These are phyloP conservation scores for Papilio machaon DNA, from an alignment of 1,140 invertebrate genomes.

Conservation along the genomic window DNA sequence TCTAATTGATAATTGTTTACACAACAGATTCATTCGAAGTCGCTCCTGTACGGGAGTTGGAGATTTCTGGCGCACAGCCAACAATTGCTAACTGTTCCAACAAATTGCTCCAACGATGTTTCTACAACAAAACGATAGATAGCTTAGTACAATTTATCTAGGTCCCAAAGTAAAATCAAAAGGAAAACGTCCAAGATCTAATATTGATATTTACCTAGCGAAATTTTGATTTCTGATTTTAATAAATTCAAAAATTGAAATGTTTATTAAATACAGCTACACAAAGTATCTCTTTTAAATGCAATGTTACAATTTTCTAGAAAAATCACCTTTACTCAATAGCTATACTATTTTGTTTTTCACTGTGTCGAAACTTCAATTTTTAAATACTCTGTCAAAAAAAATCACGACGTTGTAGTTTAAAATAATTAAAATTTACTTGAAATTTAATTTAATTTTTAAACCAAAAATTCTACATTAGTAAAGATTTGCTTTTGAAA, in stretches of 20 bases:
- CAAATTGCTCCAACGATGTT: conserved; percentile 23
- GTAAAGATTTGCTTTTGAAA: not conserved
- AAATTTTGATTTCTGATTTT: not conserved
- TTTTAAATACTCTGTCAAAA: not conserved
- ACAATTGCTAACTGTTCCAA: conserved; percentile 31
- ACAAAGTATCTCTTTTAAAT: not conserved
- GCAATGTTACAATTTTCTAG: too few species aligned
- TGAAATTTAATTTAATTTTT: not conserved
- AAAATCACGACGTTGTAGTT: not conserved
- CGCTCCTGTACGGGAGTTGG: not conserved
- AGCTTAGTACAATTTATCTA: conserved; percentile 17
- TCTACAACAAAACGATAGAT: conserved; percentile 21
- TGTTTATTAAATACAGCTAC: too few species aligned
- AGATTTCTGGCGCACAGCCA: conserved; percentile 30
- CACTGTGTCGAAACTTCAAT: not conserved
- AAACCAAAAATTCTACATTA: not conserved
- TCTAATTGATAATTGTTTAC: conserved; percentile 30
- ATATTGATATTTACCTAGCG: not conserved
- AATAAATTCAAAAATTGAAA: not conserved
- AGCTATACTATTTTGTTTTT: too few species aligned
- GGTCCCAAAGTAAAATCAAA: not conserved
- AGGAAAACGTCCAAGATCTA: not conserved
- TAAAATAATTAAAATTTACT: not conserved
- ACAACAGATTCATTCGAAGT: conserved; percentile 10
- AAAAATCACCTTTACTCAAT: too few species aligned